Conservation (phyloP, 2,888 invertebrate genomes). For the Clanis bilineata region DNA sequence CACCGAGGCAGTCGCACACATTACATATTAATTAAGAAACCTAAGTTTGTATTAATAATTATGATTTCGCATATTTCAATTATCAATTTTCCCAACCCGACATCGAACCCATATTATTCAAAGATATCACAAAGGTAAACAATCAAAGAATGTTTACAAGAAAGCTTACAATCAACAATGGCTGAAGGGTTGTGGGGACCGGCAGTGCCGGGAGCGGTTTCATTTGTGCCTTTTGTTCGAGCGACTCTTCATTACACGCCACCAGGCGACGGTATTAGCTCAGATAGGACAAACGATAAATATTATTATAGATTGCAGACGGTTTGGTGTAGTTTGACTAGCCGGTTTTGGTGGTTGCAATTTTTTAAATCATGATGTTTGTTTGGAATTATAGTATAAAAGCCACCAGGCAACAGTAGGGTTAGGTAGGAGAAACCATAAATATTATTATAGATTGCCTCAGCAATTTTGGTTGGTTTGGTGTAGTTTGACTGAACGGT, state of each 20-base stretch:
- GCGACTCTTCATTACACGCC: slow-evolving; percentile 17
- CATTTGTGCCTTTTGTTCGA: slow-evolving; percentile 31
- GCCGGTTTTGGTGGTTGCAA: too few species aligned
- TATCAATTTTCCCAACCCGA: neutral
- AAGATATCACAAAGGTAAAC: neutral
- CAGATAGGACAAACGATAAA: slow-evolving; percentile 1
- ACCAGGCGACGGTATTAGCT: slow-evolving; percentile 16
- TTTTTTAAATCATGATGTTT: too few species aligned
- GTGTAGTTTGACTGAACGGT: too few species aligned
- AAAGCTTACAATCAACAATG: slow-evolving; percentile 7
- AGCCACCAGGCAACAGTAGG: too few species aligned
- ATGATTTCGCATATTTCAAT: too few species aligned
- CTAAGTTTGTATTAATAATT: too few species aligned
- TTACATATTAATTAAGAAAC: too few species aligned
- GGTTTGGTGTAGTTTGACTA: neutral
- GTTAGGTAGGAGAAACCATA: too few species aligned
- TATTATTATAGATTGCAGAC: neutral
- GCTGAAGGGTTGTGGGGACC: slow-evolving; percentile 26
- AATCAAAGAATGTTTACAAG: slow-evolving; percentile 12
- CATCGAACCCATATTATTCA: neutral
- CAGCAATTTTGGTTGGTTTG: too few species aligned
- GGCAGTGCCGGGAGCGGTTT: slow-evolving; percentile 29
- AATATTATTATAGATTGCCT: too few species aligned
- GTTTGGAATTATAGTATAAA: too few species aligned
- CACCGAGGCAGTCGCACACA: too few species aligned